Conservation (phyloP, 2,888 invertebrate genomes). For the Sinotaia quadrata region DNA sequence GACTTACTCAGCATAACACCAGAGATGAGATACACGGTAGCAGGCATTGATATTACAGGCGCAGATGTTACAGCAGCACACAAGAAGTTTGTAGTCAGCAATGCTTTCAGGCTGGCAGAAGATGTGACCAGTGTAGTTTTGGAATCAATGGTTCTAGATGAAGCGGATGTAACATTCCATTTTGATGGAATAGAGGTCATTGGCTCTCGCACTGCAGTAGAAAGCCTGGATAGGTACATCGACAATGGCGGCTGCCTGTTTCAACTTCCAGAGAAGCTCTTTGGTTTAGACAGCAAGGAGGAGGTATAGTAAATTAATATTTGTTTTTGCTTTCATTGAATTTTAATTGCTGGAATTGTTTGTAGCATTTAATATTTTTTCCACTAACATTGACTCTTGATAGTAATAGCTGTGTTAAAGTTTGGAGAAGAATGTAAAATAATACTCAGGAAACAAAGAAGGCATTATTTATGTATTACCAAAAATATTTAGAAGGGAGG, state of each 20-base stretch:
- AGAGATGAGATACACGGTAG: slow-evolving; percentile 21
- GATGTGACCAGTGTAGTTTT: slow-evolving; percentile 43
- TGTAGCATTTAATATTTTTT: too few relatives aligned
- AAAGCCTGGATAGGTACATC: slow-evolving; percentile 23
- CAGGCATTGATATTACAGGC: slow-evolving; percentile 15
- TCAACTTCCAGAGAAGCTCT: slow-evolving; percentile 21
- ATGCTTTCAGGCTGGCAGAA: slow-evolving; percentile 39
- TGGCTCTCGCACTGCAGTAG: slow-evolving; percentile 31
- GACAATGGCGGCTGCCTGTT: slow-evolving; percentile 32
- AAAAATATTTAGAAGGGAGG: too few relatives aligned
- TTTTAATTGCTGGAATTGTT: too few relatives aligned
- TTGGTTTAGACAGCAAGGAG: slow-evolving; percentile 27
- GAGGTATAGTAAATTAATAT: slow-evolving; percentile 44
- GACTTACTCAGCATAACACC: slow-evolving; percentile 18
- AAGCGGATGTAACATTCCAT: slow-evolving; percentile 34
- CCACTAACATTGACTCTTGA: too few relatives aligned
- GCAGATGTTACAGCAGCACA: slow-evolving; percentile 32
- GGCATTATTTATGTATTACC: too few relatives aligned
- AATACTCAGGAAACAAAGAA: too few relatives aligned
- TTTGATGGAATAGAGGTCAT: slow-evolving; percentile 37
- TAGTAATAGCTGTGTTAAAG: too few relatives aligned
- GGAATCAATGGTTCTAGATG: slow-evolving; percentile 43
- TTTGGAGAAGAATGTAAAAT: too few relatives aligned
- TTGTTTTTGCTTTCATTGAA: too few relatives aligned
- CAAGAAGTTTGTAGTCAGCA: slow-evolving; percentile 37